Base-by-base conservation (phyloP, 37 sponge, comb jelly and placozoan genomes). In the Spongia lamella region DNA sequence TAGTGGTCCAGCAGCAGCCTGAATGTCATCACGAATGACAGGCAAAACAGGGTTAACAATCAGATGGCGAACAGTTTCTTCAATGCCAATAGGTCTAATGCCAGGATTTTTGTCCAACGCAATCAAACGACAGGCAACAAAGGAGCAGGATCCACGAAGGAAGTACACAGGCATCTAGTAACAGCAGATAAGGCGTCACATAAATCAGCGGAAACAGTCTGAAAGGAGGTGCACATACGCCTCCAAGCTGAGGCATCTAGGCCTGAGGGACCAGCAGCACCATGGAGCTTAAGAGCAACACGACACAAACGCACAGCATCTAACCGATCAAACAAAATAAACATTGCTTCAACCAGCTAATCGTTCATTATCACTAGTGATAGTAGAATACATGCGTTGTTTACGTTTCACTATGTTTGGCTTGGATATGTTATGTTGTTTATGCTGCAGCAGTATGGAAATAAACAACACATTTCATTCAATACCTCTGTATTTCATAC, bases 241-340 rank as follows among this genome's bases (percentile, higher is more conserved):
- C 38, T 73, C 75, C 75, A 73, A 40, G 61, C 40, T 19, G 61
- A 3, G 14, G 55, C 56, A 30, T 56, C 59, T 1, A 76, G 38
- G 0, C 77, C 77, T 61, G 63, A 61, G 3, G 77, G 77, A 25
- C 77, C 77, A 38, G 77, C 63, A 1, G 64, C 63, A 17, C 77
- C 77, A 27, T 76, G 49, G 2, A 54, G 40, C 25, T 4, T 4
- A 20, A 51, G 53, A 1, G 65, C 77, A 25, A 53, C 16, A 5
- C 50, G 22, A 7, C 53, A 38, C 16, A 76, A 64, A 49, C 39
- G 2, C 53, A 1, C 35, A 30, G 54, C 77, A 76, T 76, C 64
- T 3, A 76, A 47, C 3, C 26, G 30, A 1, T 63, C 27, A 38
- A 76, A 76, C 2, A 76, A 16, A 1, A 62, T 34, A 51, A n/a